A percentile compares a stretch with the other conserved stretches of the same genome.
Conservation (phyloP, 2,797 vertebrate genomes). For the Protonibea diacanthus region DNA sequence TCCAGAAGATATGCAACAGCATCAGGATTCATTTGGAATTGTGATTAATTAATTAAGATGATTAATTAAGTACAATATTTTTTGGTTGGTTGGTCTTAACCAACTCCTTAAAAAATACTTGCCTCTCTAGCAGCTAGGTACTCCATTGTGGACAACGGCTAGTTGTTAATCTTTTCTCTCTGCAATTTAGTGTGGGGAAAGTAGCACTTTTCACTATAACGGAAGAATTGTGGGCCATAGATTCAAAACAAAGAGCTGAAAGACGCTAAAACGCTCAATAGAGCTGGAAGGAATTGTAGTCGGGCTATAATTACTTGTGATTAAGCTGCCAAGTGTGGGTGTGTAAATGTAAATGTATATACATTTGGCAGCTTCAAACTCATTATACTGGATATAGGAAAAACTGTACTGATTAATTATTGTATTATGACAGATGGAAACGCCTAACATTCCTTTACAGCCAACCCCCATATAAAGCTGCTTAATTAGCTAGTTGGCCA, state of each 20-base stretch:
- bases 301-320: not conserved
- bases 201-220: not conserved
- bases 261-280: not conserved
- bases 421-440: not conserved
- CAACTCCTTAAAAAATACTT: not conserved
- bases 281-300: not conserved
- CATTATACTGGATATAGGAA: not conserved
- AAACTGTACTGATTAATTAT: not conserved
- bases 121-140: not conserved
- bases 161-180: not conserved
- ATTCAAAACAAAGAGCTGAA: conserved; percentile 9
- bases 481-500: not conserved
- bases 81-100: not conserved
- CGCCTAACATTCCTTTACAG: not conserved
- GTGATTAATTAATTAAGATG: too few relatives aligned
- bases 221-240: not conserved
- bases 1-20: not conserved
- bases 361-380: not conserved
- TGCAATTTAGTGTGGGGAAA: not conserved
- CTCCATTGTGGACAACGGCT: not conserved
- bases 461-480: not conserved
- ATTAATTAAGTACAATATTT: not conserved
- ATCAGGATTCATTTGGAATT: not conserved
- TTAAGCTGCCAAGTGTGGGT: too few relatives aligned
- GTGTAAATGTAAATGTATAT: too few relatives aligned